phyloP scores from a whole-genome alignment of 2,797 vertebrate genomes.

The Diplodus puntazzo region DNA sequence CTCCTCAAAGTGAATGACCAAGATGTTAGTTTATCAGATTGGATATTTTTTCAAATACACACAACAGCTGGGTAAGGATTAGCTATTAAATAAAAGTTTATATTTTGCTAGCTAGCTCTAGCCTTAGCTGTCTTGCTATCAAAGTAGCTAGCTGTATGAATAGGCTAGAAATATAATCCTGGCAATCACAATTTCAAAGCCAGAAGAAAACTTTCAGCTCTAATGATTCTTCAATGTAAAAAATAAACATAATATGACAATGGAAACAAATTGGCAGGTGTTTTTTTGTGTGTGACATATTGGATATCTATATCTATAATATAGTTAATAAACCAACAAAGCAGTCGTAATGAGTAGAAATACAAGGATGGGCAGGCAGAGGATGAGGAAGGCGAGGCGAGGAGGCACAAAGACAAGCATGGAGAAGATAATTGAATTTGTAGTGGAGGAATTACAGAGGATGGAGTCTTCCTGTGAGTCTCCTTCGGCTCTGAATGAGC shows the following conservation, averaged over 20 bases:
- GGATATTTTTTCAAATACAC: background rate
- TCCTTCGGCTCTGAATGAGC: conserved; percentile 56
- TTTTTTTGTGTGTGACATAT: background rate
- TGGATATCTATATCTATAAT: conserved; percentile 9
- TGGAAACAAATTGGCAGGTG: background rate
- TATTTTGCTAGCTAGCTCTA: background rate
- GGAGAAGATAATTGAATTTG: conserved; percentile 55
- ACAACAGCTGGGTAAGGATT: too few species aligned
- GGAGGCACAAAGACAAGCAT: conserved; percentile 32
- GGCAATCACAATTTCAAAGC: conserved; percentile 8
- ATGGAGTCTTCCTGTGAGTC: conserved; percentile 51
- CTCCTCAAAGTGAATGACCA: background rate
- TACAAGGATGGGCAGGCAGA: conserved; percentile 9
- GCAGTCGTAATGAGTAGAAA: background rate
- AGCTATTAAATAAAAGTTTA: background rate
- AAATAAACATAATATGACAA: conserved; percentile 24
- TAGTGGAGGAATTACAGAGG: conserved; percentile 53
- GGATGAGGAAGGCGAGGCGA: background rate
- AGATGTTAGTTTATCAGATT: background rate
- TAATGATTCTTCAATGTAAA: conserved; percentile 2
- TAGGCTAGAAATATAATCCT: background rate
- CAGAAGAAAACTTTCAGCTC: conserved; percentile 8
- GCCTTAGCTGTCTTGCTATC: too few species aligned
- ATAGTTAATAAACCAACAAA: conserved; percentile 3
- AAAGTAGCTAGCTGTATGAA: background rate